Base-by-base conservation (phyloP, 2,888 invertebrate species). In the Archips crataeganus region DNA sequence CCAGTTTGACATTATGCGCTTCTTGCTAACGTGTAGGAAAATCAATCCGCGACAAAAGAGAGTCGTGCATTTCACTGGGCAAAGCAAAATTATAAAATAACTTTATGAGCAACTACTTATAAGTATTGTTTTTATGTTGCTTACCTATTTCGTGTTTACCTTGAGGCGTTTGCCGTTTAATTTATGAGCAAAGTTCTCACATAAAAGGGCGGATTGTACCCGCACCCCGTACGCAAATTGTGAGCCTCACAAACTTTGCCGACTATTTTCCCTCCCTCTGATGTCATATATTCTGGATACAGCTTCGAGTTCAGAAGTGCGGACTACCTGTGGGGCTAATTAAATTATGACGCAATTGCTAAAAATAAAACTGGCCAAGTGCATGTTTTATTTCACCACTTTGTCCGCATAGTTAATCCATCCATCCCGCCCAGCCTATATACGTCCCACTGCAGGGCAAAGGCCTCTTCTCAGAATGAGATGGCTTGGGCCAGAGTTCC, bases 181-280 rank as follows among this genome's bases (percentile, higher is more conserved):
- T 87, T 87, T 85, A 87, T 82, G 85, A 77, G 78, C 66, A 76
- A 87, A 86, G 79, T 87, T 86, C 80, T 78, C 82, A 76, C 81
- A 82, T 84, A 83, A 85, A 85, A 85, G 86, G 83, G 84, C 80
- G 78, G 75, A 79, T 78, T 75, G 79, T 69, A 71, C 77, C 75
- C 77, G 77, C 80, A 76, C 73, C 73, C 77, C 77, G 77, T 78
- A 79, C 79, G 79, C 83, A 78, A 82, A 82, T 78, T 77, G 78
- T 76, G 76, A 77, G 75, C 72, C 76, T 78, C 79, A 79, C 79
- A 81, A 84, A 84, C 81, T 84, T 80, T 77, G 79, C 75, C 75
- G 77, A 80, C 79, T 81, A 79, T 81, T 85, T 69, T 70, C 69
- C 11, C 64, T 70, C 61, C 69, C 68, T 60, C 71, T 64, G 67